Evolutionary conservation across 2,888 invertebrate species (phyloP).

Genomic region (Hydriomena furcata): DNA sequence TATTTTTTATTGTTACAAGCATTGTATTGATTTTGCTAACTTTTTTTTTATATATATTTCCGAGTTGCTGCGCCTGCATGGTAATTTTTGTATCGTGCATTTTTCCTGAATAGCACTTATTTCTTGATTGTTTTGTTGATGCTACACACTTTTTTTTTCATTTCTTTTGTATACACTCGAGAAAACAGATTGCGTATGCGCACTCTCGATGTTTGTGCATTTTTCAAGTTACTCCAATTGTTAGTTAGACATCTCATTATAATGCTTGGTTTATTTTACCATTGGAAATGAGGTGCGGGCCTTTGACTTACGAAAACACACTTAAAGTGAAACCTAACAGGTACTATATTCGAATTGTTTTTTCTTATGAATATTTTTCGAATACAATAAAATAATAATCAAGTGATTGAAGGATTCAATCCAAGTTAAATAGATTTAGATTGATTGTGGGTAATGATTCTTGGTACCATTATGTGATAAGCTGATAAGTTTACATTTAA

Average conservation of each 20-base stretch:
- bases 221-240: not conserved
- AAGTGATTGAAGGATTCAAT: no score
- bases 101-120: not conserved
- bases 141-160: constrained; percentile 11
- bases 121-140: not conserved
- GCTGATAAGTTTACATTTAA: no score
- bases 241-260: constrained; percentile 25
- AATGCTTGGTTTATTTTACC: constrained; percentile 26
- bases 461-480: no score
- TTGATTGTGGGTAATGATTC: no score
- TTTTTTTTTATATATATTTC: constrained; percentile 3
- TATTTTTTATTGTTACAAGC: constrained; percentile 42
- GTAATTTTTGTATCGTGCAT: not conserved
- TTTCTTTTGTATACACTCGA: constrained; percentile 9
- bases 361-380: not conserved
- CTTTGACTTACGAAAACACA: not conserved
- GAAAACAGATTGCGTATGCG: no score
- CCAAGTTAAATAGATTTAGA: no score
- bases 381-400: no score
- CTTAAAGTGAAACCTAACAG: not conserved
- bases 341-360: not conserved
- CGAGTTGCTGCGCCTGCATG: not conserved
- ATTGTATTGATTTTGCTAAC: constrained; percentile 47
- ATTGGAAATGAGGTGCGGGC: constrained; percentile 13
- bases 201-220: not conserved